phyloP scores from a whole-genome alignment of 2,113 vertebrate genomes.

The Leptocoma aspasia region DNA sequence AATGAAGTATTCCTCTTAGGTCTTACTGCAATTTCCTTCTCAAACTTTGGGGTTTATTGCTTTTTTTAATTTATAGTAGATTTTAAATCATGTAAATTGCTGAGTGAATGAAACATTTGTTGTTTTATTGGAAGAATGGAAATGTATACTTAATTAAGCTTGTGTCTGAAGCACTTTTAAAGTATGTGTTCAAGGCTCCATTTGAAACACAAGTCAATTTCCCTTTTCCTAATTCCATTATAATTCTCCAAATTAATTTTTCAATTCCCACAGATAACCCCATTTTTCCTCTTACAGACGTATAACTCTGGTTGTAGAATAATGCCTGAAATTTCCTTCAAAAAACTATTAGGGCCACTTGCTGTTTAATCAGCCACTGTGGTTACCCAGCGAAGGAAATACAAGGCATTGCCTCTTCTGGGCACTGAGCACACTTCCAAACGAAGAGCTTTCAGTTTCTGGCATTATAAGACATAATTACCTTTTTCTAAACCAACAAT shows the following conservation, averaged over 20 bases:
- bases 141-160: not conserved
- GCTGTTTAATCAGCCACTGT: not conserved
- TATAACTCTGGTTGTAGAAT: not conserved
- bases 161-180: not conserved
- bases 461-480: not conserved
- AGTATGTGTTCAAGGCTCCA: not conserved
- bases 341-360: not conserved
- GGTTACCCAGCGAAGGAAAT: not conserved
- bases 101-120: not conserved
- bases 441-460: not conserved
- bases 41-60: not conserved
- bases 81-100: not conserved
- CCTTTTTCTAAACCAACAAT: not conserved
- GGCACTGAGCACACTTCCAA: not conserved
- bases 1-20: not conserved
- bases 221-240: not conserved
- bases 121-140: not conserved
- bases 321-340: not conserved
- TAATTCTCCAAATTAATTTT: not conserved
- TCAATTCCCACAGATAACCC: not conserved
- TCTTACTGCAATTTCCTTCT: not conserved
- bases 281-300: not conserved
- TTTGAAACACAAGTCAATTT: not conserved
- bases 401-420: not conserved
- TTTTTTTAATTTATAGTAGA: not conserved